Evolutionary conservation across 2,113 vertebrate species (phyloP), one percentile per base, ranked within the genome.

Genomic region (Scytalopus superciliaris): DNA sequence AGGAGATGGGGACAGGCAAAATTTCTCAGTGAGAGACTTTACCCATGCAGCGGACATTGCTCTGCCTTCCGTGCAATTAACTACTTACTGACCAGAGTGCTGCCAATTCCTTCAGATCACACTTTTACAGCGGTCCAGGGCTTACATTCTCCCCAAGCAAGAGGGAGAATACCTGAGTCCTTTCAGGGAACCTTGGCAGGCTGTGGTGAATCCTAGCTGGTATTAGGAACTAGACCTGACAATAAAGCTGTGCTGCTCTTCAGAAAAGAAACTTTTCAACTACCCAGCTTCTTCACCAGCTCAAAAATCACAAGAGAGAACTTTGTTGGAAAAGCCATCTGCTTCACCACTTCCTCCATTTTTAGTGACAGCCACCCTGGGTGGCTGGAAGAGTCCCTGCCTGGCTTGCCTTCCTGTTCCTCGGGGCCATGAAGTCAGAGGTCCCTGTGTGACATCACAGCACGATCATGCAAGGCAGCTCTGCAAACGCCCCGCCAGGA

Each of bases 261-360:
- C 59, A 78, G 39, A 31, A 59, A 78, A 68, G 19, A 56, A 3
- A n/a, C 19, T 67, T 84, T 76, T 31, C 24, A 84, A 63, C 67
- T 39, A 50, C 33, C 4, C 39, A 47, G 59, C 47, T 74, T 69
- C 59, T 83, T 67, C 56, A 49, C 40, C 12, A 4, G 64, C 57
- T 2, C 3, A 56, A 78, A 93, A 84, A 81, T 35, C 1, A 1
- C 68, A 80, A 37, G 63, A 82, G 33, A 67, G 24, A 86, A 94
- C 55, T 80, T 72, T 40, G 56, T 8, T 67, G 25, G 15, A 87
- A 64, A 83, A 90, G 52, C 53, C 74, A 31, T 77, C 40, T 72
- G 92, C 79, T 80, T 87, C 5, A 3, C 88, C 89, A 90, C 91
- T 96, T 94, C 95, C 95, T 95, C 70, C 0, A 2, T 57, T 68